These are phyloP conservation scores for Microdon myrmicae DNA, from an alignment of 2,888 invertebrate species.

Conservation along the genomic window DNA sequence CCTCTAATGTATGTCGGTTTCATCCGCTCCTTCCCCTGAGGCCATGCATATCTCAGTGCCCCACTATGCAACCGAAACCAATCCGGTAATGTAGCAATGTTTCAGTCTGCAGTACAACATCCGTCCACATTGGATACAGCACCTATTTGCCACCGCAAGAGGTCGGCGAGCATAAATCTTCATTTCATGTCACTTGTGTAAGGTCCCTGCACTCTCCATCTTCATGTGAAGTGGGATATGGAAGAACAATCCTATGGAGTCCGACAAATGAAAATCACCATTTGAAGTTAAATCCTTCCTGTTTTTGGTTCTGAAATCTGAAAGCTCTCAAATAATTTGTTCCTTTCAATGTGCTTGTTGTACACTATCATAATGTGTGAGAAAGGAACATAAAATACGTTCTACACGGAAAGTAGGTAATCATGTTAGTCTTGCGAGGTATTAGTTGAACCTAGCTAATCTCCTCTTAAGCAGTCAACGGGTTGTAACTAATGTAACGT, in stretches of 20 bases:
- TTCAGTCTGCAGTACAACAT: constrained; percentile 21
- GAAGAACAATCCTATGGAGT: no score
- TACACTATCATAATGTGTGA: no score
- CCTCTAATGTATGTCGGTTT: constrained; percentile 6
- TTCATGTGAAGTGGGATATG: no score
- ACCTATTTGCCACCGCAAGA: constrained; percentile 20
- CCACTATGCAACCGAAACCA: constrained; percentile 19
- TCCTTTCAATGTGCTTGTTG: constrained; percentile 50
- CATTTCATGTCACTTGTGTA: constrained; percentile 43
- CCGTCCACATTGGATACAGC: constrained; percentile 11
- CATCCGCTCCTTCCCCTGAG: no score
- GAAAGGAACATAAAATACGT: constrained; percentile 13
- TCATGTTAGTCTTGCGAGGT: no score
- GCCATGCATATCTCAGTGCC: constrained; percentile 31
- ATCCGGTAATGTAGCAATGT: constrained; percentile 45
- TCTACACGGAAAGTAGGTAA: constrained; percentile 13
- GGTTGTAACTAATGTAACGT: no score
- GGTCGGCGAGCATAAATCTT: constrained; percentile 44
- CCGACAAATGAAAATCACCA: constrained; percentile 18
- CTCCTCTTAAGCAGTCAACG: no score
- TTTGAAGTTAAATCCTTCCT: constrained; percentile 28
- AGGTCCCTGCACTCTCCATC: constrained; percentile 25
- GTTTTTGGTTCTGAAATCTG: constrained; percentile 19
- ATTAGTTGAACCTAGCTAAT: no score
- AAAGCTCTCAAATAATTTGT: constrained; percentile 51